phyloP scores from a whole-genome alignment of 1,140 invertebrate species.

The Philotrypesis tridentata region DNA sequence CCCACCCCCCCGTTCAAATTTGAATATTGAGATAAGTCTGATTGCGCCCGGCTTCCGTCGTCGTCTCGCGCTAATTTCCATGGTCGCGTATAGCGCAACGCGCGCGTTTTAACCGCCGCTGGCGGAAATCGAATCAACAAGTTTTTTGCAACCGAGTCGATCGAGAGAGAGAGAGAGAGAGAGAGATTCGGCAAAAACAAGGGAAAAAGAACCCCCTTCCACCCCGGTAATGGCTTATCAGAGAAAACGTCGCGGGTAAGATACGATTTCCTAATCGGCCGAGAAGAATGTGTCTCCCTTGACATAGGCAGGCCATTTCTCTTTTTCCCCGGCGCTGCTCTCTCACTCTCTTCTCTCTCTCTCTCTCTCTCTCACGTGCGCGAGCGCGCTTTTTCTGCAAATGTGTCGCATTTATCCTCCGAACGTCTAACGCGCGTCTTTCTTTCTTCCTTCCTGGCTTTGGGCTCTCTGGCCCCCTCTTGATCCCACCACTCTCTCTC shows the following conservation, averaged over 20 bases:
- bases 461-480: neutral
- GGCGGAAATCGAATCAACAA: too few species aligned
- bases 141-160: too few species aligned
- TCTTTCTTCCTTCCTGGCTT: neutral
- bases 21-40: neutral
- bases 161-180: too few species aligned
- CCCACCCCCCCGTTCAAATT: too few species aligned
- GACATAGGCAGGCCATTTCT: slow-evolving; percentile 27
- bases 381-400: slow-evolving; percentile 8
- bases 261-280: slow-evolving; percentile 42
- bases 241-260: slow-evolving; percentile 19
- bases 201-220: neutral
- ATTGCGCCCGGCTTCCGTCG: neutral
- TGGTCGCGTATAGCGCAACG: too few species aligned
- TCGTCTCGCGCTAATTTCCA: neutral
- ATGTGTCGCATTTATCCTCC: slow-evolving; percentile 38
- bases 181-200: too few species aligned
- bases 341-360: too few species aligned
- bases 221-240: neutral
- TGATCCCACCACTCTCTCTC: neutral
- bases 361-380: too few species aligned
- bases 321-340: neutral
- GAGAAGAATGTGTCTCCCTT: slow-evolving; percentile 25
- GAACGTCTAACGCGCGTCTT: neutral
- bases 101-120: neutral